These are phyloP conservation scores for Gonioctena quinquepunctata DNA, from an alignment of 1,140 invertebrate genomes.

Conservation along the genomic window DNA sequence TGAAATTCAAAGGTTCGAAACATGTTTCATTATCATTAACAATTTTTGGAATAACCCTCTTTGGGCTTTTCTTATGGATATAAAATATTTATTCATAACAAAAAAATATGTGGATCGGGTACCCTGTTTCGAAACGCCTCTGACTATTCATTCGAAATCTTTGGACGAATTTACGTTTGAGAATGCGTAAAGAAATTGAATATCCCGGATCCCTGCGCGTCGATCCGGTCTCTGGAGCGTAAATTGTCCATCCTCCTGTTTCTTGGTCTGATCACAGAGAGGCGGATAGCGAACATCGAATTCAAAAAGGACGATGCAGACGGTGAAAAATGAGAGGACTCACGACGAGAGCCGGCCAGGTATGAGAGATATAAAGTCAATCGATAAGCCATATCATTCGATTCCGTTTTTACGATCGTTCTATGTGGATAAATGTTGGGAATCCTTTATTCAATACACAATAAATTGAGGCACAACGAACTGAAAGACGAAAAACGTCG, in stretches of 20 bases:
- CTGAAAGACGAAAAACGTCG: no score
- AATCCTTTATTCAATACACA: no score
- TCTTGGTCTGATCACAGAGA: not conserved
- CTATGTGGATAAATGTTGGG: not conserved
- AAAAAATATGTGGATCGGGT: no score
- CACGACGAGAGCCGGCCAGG: no score
- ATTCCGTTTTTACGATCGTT: not conserved
- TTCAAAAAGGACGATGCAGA: not conserved
- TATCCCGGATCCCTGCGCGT: slow-evolving; percentile 8
- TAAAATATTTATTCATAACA: no score
- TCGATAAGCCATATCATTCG: not conserved
- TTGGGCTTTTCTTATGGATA: no score
- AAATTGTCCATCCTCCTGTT: slow-evolving; percentile 6
- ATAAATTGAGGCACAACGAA: no score
- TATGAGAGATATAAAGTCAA: not conserved
- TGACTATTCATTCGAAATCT: not conserved
- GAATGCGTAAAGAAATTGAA: slow-evolving; percentile 15
- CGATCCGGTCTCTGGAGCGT: not conserved
- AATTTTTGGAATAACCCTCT: no score
- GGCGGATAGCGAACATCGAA: not conserved
- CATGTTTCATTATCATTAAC: no score
- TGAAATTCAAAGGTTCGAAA: no score
- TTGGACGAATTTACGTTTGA: slow-evolving; percentile 13
- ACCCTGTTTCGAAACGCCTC: not conserved
- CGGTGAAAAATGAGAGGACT: not conserved